Conservation (phyloP, 2,113 vertebrate species). For the Indicator indicator region DNA sequence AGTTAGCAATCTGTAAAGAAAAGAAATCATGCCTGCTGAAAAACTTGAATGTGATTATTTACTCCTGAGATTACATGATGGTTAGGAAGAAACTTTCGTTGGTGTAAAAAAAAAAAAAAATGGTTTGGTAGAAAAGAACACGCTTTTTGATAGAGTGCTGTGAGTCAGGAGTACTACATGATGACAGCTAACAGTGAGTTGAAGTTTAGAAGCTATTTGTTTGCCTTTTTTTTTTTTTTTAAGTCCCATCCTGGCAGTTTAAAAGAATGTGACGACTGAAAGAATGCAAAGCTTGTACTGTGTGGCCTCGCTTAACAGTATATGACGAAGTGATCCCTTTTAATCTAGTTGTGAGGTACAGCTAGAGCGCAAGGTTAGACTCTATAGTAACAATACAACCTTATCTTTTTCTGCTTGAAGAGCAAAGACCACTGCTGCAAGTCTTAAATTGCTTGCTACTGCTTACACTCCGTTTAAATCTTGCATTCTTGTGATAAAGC, state of each 20-base stretch:
- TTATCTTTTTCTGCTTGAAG: neutral
- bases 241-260: neutral
- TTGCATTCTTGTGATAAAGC: neutral
- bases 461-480: neutral
- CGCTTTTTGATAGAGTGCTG: neutral
- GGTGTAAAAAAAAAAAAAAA: neutral
- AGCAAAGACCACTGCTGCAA: neutral
- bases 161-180: neutral
- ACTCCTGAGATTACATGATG: neutral
- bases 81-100: neutral
- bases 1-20: neutral
- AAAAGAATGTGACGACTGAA: neutral
- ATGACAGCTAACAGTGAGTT: neutral
- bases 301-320: neutral
- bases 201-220: neutral
- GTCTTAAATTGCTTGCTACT: neutral
- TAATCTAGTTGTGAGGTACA: neutral
- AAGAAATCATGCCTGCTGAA: neutral
- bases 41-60: neutral
- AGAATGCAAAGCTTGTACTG: neutral
- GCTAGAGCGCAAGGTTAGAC: neutral
- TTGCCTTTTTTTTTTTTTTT: constrained; percentile 8
- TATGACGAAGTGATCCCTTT: neutral
- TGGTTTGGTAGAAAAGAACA: neutral
- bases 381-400: neutral